Conservation (phyloP, 2,797 vertebrate species). For the Yasuhikotakia modesta region DNA sequence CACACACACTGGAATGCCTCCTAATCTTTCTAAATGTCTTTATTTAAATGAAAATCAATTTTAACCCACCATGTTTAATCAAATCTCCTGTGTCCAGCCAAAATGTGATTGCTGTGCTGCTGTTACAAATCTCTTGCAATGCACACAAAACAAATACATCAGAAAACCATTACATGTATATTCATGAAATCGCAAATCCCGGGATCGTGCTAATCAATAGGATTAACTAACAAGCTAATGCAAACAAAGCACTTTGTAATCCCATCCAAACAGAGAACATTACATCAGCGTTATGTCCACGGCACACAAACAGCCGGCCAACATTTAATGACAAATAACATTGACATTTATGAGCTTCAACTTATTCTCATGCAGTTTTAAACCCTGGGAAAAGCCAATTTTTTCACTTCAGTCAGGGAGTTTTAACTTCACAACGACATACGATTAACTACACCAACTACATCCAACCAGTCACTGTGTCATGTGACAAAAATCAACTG, state of each 20-base stretch:
- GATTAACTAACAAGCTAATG: constrained; percentile 53
- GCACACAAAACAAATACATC: constrained; percentile 40
- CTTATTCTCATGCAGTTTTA: constrained; percentile 9
- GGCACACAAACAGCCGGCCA: constrained; percentile 38
- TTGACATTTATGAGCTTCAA: constrained; percentile 23
- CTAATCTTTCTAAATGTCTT: neutral
- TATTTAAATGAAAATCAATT: constrained; percentile 18
- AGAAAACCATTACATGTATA: constrained; percentile 45
- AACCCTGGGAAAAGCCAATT: neutral
- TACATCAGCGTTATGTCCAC: constrained; percentile 40
- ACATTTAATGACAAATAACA: constrained; percentile 48
- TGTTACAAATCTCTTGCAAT: constrained; percentile 34
- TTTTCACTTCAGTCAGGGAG: neutral
- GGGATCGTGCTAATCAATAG: constrained; percentile 48
- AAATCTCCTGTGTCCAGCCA: constrained; percentile 23
- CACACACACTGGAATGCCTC: constrained; percentile 1
- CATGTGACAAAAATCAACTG: too few relatives aligned
- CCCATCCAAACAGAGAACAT: constrained; percentile 47
- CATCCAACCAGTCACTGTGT: too few relatives aligned
- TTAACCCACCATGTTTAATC: constrained; percentile 12
- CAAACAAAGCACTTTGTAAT: constrained; percentile 56
- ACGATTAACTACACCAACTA: too few relatives aligned
- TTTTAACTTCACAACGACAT: neutral
- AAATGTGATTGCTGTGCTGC: constrained; percentile 10
- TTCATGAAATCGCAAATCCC: constrained; percentile 50